A percentile compares a stretch with the other conserved stretches of the same genome.
Evolutionary conservation across 2,888 invertebrate species (phyloP).

Genomic region (Cactoblastis cactorum): DNA sequence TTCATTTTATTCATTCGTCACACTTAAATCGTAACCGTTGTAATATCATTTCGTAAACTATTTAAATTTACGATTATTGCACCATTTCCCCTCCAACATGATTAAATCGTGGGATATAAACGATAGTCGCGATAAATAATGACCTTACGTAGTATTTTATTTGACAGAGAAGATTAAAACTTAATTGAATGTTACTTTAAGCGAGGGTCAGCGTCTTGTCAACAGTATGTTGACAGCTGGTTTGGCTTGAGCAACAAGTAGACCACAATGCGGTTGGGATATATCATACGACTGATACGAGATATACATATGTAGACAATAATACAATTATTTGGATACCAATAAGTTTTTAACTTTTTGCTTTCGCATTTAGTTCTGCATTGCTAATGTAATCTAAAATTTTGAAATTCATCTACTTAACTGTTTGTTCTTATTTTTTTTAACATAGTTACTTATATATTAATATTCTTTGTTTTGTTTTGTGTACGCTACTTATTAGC

Average conservation of each 20-base stretch:
- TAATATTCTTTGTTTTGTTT: too few relatives aligned
- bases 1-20: background rate
- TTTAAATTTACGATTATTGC: background rate
- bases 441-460: too few relatives aligned
- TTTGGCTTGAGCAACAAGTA: constrained; percentile 26
- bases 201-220: constrained; percentile 16
- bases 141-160: background rate
- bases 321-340: background rate
- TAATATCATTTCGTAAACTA: background rate
- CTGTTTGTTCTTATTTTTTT: too few relatives aligned
- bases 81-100: background rate
- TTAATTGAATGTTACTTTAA: constrained; percentile 12
- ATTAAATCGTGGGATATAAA: background rate
- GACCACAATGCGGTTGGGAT: constrained; percentile 31
- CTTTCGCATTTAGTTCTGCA: too few relatives aligned
- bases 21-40: background rate
- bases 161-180: constrained; percentile 6
- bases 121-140: background rate
- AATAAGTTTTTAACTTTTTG: background rate
- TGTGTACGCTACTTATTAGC: too few relatives aligned
- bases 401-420: too few relatives aligned
- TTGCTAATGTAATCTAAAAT: too few relatives aligned
- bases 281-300: constrained; percentile 20
- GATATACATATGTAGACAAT: constrained; percentile 10
- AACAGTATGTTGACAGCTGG: constrained; percentile 17